phyloP scores from a whole-genome alignment of 2,797 vertebrate genomes.

The Vespertilio murinus region DNA sequence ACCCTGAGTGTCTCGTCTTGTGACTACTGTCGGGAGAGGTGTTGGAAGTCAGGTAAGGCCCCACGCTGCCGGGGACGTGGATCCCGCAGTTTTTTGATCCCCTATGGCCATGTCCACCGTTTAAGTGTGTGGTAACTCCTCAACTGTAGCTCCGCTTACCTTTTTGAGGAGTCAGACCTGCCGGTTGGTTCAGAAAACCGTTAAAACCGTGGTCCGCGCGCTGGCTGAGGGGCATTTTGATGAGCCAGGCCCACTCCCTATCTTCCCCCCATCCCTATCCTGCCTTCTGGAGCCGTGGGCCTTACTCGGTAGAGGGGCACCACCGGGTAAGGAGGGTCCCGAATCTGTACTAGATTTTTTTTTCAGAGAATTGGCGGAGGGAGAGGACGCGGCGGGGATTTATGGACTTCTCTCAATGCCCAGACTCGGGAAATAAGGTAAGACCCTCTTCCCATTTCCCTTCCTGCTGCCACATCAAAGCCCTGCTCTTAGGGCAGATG shows the following conservation, averaged over 20 bases:
- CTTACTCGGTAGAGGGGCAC: accelerated
- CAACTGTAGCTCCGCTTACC: no score
- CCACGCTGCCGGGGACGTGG: accelerated
- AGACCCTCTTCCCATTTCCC: background rate
- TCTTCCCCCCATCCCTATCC: background rate
- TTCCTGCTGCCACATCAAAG: background rate
- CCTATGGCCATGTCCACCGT: accelerated
- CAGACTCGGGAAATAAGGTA: accelerated
- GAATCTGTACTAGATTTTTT: background rate
- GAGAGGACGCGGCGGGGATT: background rate
- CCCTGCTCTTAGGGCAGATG: background rate
- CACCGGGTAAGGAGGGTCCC: background rate
- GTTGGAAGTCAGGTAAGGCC: background rate
- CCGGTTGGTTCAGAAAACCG: background rate
- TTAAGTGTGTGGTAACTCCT: no score
- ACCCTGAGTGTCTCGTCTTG: background rate
- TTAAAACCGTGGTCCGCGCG: background rate
- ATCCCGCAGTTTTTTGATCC: background rate
- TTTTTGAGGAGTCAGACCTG: background rate
- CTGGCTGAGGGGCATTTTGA: background rate
- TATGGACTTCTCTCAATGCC: background rate
- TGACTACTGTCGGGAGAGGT: accelerated
- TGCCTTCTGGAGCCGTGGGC: accelerated
- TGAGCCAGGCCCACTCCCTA: background rate
- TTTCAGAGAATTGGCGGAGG: background rate